phyloP scores from a whole-genome alignment of 2,888 invertebrate species.

The Epinotia bilunana region DNA sequence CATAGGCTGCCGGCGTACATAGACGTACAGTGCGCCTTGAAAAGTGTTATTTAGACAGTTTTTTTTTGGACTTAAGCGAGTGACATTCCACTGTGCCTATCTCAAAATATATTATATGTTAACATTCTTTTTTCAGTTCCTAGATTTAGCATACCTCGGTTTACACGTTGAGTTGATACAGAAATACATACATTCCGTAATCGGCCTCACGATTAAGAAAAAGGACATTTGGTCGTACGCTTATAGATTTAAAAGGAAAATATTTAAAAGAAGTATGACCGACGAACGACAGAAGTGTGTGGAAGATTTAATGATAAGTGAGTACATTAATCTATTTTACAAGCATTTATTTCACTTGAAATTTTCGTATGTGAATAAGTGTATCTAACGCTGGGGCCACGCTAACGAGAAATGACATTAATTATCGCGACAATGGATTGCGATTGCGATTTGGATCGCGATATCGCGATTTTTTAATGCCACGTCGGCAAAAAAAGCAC shows the following conservation, averaged over 20 bases:
- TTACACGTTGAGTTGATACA: conserved; percentile 35
- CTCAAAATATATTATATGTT: too few relatives aligned
- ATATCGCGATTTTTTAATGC: too few relatives aligned
- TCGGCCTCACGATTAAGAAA: conserved; percentile 29
- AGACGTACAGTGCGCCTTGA: too few relatives aligned
- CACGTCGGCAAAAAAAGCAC: too few relatives aligned
- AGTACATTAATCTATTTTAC: background rate
- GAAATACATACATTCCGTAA: conserved; percentile 28
- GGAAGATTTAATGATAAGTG: conserved; percentile 22
- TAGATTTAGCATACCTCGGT: conserved; percentile 31
- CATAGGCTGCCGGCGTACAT: too few relatives aligned
- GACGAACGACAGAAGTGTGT: conserved; percentile 21
- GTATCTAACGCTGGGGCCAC: too few relatives aligned
- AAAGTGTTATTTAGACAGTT: too few relatives aligned
- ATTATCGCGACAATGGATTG: too few relatives aligned
- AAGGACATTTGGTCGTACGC: conserved; percentile 38
- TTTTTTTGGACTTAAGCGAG: background rate
- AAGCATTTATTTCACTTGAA: too few relatives aligned
- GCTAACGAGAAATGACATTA: too few relatives aligned
- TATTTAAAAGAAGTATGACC: conserved; percentile 18
- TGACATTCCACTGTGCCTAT: background rate
- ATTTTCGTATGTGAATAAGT: too few relatives aligned
- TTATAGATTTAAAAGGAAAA: conserved; percentile 36
- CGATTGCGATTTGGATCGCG: too few relatives aligned
- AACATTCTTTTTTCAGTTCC: conserved; percentile 17